Conservation (phyloP, 2,888 invertebrate species). For the Drosophila borborema region DNA sequence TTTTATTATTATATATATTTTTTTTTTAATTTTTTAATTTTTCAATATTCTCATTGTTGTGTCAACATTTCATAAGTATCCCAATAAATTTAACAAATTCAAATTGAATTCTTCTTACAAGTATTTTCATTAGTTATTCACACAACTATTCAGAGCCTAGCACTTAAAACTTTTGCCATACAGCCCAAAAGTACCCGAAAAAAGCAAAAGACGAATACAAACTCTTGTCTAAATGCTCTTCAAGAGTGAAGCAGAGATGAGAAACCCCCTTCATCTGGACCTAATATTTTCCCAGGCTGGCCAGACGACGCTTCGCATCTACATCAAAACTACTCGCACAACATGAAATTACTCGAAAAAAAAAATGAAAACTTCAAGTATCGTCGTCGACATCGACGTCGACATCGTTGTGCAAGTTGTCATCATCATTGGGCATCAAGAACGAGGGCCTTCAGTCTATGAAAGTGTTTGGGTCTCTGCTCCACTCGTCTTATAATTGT, state of each 20-base stretch:
- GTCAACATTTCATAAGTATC: constrained; percentile 16
- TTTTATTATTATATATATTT: background rate
- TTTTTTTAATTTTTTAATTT: background rate
- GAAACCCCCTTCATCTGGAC: constrained; percentile 15
- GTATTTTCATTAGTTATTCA: constrained; percentile 59
- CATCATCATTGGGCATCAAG: constrained; percentile 60
- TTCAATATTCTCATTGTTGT: background rate
- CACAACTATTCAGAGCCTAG: constrained; percentile 35
- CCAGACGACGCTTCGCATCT: constrained; percentile 50
- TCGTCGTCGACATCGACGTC: constrained; percentile 35
- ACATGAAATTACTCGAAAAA: constrained; percentile 72
- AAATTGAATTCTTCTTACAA: constrained; percentile 26
- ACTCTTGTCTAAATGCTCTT: constrained; percentile 52
- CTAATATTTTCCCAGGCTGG: constrained; percentile 56
- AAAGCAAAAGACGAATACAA: constrained; percentile 7
- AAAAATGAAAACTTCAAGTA: constrained; percentile 40
- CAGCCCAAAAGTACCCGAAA: constrained; percentile 24
- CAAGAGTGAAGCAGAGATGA: constrained; percentile 8
- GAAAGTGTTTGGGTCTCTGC: constrained; percentile 43
- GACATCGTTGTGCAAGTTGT: constrained; percentile 55
- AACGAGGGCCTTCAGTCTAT: constrained; percentile 40
- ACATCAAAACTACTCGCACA: constrained; percentile 72
- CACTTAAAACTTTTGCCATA: constrained; percentile 47
- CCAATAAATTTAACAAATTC: constrained; percentile 48
- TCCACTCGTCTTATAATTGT: constrained; percentile 24